Percentiles rank a stretch among this genome's conserved stretches.
These are phyloP conservation scores for Dendrocincla fuliginosa DNA, from an alignment of 2,797 vertebrate species.

Conservation along the genomic window DNA sequence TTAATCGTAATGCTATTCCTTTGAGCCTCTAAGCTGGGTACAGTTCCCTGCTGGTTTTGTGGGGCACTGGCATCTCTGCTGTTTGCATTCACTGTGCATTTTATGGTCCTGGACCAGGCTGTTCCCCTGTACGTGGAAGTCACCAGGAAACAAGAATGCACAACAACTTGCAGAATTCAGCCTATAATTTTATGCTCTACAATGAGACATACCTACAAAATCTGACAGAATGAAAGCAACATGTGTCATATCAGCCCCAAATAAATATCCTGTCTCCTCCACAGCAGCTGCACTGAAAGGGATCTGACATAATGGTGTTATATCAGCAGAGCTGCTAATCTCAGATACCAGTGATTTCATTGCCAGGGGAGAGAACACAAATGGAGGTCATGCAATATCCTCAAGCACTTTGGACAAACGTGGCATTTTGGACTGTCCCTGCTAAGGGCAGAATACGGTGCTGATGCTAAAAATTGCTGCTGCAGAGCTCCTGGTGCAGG, in stretches of 20 bases:
- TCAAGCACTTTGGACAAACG: not conserved
- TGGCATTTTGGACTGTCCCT: not conserved
- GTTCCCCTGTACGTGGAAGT: not conserved
- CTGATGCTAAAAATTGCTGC: not conserved
- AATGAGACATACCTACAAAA: not conserved
- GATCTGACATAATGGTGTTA: conserved; percentile 16
- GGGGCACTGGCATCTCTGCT: not conserved
- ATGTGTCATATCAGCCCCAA: not conserved
- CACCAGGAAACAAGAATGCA: not conserved
- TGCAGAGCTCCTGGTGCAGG: not conserved
- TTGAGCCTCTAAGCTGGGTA: not conserved
- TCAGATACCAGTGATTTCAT: not conserved
- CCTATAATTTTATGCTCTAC: not conserved
- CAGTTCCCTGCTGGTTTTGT: not conserved
- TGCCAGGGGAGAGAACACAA: not conserved
- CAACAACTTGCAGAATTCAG: not conserved
- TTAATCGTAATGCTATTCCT: not conserved
- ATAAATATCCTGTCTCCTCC: conserved; percentile 26
- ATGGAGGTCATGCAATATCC: not conserved
- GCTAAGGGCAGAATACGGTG: not conserved
- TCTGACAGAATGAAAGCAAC: conserved; percentile 1
- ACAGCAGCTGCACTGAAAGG: conserved; percentile 2
- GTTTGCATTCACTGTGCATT: not conserved
- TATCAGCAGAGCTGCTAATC: not conserved
- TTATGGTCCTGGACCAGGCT: not conserved